Base-by-base conservation (phyloP, 2,113 vertebrate species). In the Leuciscus idus region DNA sequence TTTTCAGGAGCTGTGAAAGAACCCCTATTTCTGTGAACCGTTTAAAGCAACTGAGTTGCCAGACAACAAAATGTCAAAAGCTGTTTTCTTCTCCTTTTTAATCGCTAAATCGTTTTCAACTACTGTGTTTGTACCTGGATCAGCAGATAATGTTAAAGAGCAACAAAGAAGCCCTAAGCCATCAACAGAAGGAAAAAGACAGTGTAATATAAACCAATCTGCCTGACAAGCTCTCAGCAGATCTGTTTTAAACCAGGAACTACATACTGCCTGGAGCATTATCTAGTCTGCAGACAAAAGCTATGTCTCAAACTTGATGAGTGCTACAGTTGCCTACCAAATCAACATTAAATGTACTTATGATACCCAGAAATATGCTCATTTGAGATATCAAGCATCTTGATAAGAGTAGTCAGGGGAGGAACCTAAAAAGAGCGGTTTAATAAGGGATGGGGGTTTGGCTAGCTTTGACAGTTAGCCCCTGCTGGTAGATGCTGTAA, bases 51-150 rank as follows among this genome's bases (percentile, higher is more conserved):
- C 8, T 0, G 21, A 80, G 11, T 50, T 81, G 61, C 50, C 79
- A 66, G 79, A 75, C 23, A 75, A 21, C 43, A 68, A 68, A 81
- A 81, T 81, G 26, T 66, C 43, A 81, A 26, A 30, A 33, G 26
- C n/a, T 30, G 57, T 68, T 48, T 81, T 50, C 36, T 62, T 46
- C 23, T 80, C 21, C 11, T 12, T 21, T 11, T 81, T 66, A 66
- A 81, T 66, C 43, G 2, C 17, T 33, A 81, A 68, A 28, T 21
- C 26, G 30, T 30, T 48, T 62, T 79, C 12, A 39, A 81, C 57
- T 43, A 62, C 57, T 46, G 21, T 26, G 19, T 81, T 46, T 81
- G 57, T 50, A 81, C 17, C 57, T 80, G 6, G 12, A 62, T 80
- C 57, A 46, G 79, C 39, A 23, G 26, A 48, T 76, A 3, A 23